phyloP scores from a whole-genome alignment of 2,797 vertebrate species.

The Cynopterus sphinx region DNA sequence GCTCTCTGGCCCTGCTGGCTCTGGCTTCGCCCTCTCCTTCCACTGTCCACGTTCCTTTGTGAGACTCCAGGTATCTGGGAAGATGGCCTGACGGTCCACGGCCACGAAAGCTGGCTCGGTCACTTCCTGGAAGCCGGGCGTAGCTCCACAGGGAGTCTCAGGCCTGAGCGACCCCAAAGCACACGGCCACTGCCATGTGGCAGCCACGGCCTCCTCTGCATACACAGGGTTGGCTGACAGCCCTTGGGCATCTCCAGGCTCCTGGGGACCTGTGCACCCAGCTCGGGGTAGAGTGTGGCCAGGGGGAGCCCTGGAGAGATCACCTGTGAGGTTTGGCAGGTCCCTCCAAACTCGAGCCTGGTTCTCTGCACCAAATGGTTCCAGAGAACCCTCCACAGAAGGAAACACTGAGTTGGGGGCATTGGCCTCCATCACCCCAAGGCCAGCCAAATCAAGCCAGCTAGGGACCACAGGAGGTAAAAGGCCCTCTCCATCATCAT shows the following conservation, averaged over 20 bases:
- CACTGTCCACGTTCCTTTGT: background rate
- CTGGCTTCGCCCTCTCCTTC: constrained; percentile 32
- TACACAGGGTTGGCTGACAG: background rate
- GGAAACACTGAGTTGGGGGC: constrained; percentile 79
- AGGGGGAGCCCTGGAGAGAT: constrained; percentile 76
- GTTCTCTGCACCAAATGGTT: constrained; percentile 73
- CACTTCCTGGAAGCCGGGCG: constrained; percentile 78
- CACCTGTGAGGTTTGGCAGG: background rate
- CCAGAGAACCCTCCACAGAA: constrained; percentile 78
- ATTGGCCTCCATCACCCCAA: constrained; percentile 80
- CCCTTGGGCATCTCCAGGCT: background rate
- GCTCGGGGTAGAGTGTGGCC: background rate
- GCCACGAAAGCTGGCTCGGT: constrained; percentile 86
- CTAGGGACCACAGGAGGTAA: background rate
- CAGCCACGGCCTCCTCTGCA: constrained; percentile 80
- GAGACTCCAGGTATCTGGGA: constrained; percentile 85
- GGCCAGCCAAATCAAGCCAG: constrained; percentile 46
- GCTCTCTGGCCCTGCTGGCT: background rate
- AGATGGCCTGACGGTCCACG: constrained; percentile 85
- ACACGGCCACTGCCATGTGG: constrained; percentile 86
- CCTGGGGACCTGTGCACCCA: background rate
- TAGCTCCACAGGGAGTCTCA: background rate
- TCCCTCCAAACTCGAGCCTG: background rate
- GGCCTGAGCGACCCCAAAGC: constrained; percentile 82
- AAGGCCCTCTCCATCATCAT: constrained; percentile 73